These are phyloP conservation scores for Poeciliopsis gracilis DNA, from an alignment of 2,797 vertebrate species.

Conservation along the genomic window DNA sequence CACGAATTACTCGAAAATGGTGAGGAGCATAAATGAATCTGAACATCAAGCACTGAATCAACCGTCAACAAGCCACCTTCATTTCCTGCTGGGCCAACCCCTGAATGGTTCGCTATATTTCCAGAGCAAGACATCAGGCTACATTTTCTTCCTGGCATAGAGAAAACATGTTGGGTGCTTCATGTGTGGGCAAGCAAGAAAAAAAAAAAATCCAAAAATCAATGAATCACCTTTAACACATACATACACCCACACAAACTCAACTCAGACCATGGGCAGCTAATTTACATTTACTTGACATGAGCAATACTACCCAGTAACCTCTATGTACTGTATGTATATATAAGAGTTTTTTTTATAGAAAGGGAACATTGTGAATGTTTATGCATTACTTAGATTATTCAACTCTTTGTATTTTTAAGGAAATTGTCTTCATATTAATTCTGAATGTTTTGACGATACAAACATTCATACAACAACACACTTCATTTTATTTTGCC, in stretches of 20 bases:
- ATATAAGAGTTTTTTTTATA: background rate
- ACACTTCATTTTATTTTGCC: background rate
- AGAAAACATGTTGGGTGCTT: conserved; percentile 8
- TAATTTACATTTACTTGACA: conserved; percentile 19
- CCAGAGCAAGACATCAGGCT: conserved; percentile 13
- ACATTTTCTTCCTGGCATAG: conserved; percentile 31
- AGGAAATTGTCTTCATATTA: background rate
- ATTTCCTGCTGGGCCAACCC: conserved; percentile 49
- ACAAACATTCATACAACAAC: too few relatives aligned
- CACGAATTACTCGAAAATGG: conserved; percentile 47
- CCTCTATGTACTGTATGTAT: background rate
- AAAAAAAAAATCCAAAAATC: conserved; percentile 18
- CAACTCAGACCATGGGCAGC: conserved; percentile 9
- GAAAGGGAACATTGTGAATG: background rate
- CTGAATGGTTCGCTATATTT: conserved; percentile 22
- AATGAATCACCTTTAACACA: conserved; percentile 35
- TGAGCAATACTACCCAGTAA: conserved; percentile 8
- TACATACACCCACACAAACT: conserved; percentile 27
- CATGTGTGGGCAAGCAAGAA: conserved; percentile 33
- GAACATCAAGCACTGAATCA: conserved; percentile 59
- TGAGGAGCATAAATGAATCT: conserved; percentile 53
- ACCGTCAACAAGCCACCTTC: conserved; percentile 57
- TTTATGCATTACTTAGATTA: background rate
- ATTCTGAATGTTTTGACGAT: conserved; percentile 6
- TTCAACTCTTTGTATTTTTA: background rate